These are phyloP conservation scores for Fregata magnificens DNA, from an alignment of 2,113 vertebrate genomes.

Conservation along the genomic window DNA sequence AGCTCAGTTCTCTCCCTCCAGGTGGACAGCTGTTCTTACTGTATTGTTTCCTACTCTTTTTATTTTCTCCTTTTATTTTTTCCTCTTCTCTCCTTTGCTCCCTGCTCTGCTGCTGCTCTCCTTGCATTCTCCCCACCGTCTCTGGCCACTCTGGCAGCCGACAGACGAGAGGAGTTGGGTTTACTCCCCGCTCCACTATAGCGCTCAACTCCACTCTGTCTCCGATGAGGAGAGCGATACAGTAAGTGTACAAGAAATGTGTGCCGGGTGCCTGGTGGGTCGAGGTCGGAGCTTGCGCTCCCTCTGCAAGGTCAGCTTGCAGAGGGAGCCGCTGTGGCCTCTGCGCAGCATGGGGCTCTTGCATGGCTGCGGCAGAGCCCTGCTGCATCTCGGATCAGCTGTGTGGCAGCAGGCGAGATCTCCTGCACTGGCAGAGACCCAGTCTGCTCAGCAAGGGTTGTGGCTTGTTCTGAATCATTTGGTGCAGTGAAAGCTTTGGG, in stretches of 20 bases:
- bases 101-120: constrained; percentile 75
- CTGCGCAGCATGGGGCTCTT: background rate
- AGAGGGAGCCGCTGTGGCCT: background rate
- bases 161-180: constrained; percentile 98
- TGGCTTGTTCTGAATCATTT: background rate
- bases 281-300: background rate
- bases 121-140: constrained; percentile 82
- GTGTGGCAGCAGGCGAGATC: background rate
- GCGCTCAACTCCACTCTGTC: constrained; percentile 86
- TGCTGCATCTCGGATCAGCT: background rate
- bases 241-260: constrained; percentile 83
- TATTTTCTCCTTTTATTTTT: constrained; percentile 77
- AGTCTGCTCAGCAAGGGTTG: background rate
- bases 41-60: constrained; percentile 65
- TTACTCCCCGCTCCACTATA: constrained; percentile 99
- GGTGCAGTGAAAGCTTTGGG: background rate
- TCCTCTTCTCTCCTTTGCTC: constrained; percentile 65
- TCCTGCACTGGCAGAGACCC: background rate
- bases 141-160: constrained; percentile 85
- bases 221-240: constrained; percentile 95
- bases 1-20: constrained; percentile 4
- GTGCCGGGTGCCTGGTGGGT: background rate
- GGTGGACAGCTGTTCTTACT: constrained; percentile 1
- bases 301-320: background rate
- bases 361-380: background rate